Evolutionary conservation across 35 echinoderm and acorn worm genomes (phyloP).

Genomic region (Apostichopus japonicus): DNA sequence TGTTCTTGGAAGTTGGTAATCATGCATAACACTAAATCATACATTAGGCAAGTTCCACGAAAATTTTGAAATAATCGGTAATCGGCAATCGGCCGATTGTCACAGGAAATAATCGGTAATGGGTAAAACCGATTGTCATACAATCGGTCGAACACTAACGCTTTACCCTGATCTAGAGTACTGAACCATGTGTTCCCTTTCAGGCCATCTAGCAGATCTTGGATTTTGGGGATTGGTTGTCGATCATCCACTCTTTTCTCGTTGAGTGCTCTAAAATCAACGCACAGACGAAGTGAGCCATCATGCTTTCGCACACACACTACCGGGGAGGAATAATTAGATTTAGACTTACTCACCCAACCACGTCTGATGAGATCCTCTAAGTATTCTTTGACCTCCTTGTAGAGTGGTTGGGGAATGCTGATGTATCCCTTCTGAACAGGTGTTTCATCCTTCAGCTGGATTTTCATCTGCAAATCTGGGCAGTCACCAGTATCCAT

Average conservation of each 20-base stretch:
- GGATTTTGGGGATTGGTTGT: constrained; percentile 68
- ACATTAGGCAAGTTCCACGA: no score
- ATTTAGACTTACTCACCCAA: constrained; percentile 44
- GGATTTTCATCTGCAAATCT: constrained; percentile 61
- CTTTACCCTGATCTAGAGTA: constrained; percentile 73
- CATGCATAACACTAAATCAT: no score
- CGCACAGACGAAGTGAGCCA: constrained; percentile 27
- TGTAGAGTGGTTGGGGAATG: constrained; percentile 55
- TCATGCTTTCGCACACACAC: constrained; percentile 37
- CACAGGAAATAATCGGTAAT: no score
- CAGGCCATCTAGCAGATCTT: constrained; percentile 80
- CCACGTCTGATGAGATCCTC: constrained; percentile 28
- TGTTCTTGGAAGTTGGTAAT: no score
- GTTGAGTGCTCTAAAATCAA: constrained; percentile 48
- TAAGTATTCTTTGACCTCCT: constrained; percentile 39
- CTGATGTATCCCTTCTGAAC: constrained; percentile 59
- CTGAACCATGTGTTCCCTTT: constrained; percentile 53
- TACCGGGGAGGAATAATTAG: constrained; percentile 48
- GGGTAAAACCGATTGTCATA: no score
- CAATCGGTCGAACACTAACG: no score
- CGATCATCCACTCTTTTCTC: constrained; percentile 50
- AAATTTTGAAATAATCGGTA: no score
- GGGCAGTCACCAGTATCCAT: constrained; percentile 58
- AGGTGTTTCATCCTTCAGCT: constrained; percentile 43
- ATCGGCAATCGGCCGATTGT: no score